Base-by-base conservation (phyloP, 2,888 invertebrate species). In the Epiblema foenella region DNA sequence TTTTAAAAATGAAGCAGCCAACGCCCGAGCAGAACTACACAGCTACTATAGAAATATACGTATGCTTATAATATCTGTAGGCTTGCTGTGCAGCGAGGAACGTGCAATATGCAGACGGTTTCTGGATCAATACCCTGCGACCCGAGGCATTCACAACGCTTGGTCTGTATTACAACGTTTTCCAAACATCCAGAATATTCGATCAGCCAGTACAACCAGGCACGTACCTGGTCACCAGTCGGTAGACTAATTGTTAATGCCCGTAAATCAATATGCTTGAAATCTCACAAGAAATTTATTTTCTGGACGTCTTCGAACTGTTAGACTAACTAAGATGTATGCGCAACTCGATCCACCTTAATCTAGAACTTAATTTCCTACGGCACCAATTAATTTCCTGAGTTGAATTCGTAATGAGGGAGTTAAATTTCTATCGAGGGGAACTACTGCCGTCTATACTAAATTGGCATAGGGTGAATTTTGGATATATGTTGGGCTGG, bases 121-220 rank as follows among this genome's bases (percentile, higher is more conserved):
- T 62, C 29, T 56, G 62, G 71, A 71, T 71, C 71, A 62, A 71
- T 71, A 71, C 62, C 49, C 71, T 20, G 51, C 51, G 56, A 71
- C 66, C 60, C 49, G 24, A 24, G 54, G 15, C 52, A 59, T 46
- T 69, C 59, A 42, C 52, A 70, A 56, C 42, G 46, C 54, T 56
- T 46, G 59, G 59, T 54, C 52, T 60, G 9, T 42, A 54, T 42
- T 46, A 29, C 56, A 57, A 54, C 4, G 39, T 5, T 54, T 39
- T 18, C 37, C 29, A 37, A 63, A 52, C 51, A 33, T 62, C 29
- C 11, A 20, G 42, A 15, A 42, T 29, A 29, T n/a, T 29, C n/a
- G n/a, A 9, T n/a, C 15, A 3, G 9, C 9, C n/a, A 56, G n/a
- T 9, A 24, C 24, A 24, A 24, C 15, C 24, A 29, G n/a, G 18